Conservation (phyloP, 2,797 vertebrate genomes). For the Cossypha caffra region DNA sequence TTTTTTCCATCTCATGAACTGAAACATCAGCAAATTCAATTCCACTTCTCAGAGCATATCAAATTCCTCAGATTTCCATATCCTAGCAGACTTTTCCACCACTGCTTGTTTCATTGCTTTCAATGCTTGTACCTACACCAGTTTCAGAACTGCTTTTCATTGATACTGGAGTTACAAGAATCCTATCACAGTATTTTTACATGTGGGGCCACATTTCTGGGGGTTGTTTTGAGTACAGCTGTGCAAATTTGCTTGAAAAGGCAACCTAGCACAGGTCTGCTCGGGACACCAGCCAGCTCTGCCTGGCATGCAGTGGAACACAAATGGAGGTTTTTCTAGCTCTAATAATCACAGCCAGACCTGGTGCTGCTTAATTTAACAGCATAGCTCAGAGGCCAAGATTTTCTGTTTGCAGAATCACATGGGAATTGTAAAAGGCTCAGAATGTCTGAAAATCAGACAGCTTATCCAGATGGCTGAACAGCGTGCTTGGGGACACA, state of each 20-base stretch:
- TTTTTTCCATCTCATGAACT: background rate
- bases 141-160: background rate
- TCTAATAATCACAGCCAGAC: conserved; percentile 48
- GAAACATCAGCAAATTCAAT: background rate
- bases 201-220: background rate
- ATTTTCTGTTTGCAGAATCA: conserved; percentile 50
- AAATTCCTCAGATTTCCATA: background rate
- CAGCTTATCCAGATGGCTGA: conserved; percentile 49
- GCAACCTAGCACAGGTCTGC: conserved; percentile 19
- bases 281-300: background rate
- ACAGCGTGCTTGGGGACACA: background rate
- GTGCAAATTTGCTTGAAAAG: background rate
- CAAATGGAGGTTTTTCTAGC: conserved; percentile 38
- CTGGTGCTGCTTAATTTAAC: conserved; percentile 53
- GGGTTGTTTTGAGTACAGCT: background rate
- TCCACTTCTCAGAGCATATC: background rate
- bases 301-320: conserved; percentile 16
- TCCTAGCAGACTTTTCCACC: background rate
- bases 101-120: background rate
- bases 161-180: background rate
- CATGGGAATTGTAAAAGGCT: conserved; percentile 52
- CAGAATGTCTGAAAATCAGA: conserved; percentile 57
- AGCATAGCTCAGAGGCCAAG: conserved; percentile 21
- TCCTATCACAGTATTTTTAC: background rate
- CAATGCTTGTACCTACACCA: background rate